Percentiles rank a stretch among this genome's conserved stretches.
phyloP scores from a whole-genome alignment of 1,140 invertebrate genomes.

The Tenebrio molitor region DNA sequence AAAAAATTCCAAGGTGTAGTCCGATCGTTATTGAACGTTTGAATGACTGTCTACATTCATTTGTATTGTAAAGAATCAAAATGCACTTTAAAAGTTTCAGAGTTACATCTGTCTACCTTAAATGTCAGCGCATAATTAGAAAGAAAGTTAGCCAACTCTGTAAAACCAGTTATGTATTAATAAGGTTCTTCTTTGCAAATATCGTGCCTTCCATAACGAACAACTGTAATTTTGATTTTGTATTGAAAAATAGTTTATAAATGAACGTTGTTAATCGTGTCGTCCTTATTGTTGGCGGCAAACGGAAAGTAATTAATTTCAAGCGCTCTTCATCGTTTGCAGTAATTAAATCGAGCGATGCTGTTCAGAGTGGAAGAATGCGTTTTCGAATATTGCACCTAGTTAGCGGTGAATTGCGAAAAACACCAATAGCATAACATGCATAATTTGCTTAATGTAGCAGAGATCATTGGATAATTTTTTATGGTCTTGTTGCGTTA shows the following conservation, averaged over 20 bases:
- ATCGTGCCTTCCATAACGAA: too few relatives aligned
- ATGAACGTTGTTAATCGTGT: conserved; percentile 6
- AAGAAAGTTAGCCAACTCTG: too few relatives aligned
- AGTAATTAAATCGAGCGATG: conserved; percentile 13
- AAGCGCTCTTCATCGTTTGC: conserved; percentile 14
- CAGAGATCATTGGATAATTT: not conserved
- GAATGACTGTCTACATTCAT: too few relatives aligned
- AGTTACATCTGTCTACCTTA: too few relatives aligned
- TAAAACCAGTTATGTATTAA: too few relatives aligned
- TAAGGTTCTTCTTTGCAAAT: too few relatives aligned
- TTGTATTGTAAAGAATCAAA: too few relatives aligned
- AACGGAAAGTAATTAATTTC: conserved; percentile 26
- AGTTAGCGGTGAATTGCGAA: not conserved
- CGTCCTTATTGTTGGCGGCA: conserved; percentile 2
- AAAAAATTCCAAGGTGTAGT: too few relatives aligned
- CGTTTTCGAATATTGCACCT: not conserved
- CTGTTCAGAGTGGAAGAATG: conserved; percentile 11
- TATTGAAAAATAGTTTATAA: not conserved
- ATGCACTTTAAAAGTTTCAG: too few relatives aligned
- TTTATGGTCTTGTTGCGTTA: not conserved
- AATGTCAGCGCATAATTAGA: too few relatives aligned
- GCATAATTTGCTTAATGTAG: not conserved
- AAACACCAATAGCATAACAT: not conserved
- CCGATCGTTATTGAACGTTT: too few relatives aligned
- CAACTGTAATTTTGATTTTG: not conserved